Evolutionary conservation across 2,888 invertebrate species (phyloP).

Genomic region (Erannis defoliaria): DNA sequence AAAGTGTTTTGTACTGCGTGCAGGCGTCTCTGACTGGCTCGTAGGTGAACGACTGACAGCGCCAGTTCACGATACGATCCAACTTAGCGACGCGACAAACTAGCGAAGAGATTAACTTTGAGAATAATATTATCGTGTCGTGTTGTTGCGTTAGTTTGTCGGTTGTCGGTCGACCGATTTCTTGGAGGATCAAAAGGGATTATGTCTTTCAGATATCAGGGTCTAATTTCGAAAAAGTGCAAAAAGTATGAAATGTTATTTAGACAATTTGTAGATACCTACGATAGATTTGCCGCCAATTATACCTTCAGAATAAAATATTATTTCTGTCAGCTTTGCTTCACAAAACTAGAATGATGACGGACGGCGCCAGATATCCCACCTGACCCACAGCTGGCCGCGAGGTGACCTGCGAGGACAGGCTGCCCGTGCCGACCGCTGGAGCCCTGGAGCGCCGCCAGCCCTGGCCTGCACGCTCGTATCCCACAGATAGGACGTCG

Average conservation of each 20-base stretch:
- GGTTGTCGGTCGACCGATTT: too few species aligned
- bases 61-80: neutral
- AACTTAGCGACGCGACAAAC: neutral
- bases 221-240: too few species aligned
- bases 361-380: neutral
- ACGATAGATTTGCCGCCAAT: neutral
- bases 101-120: too few species aligned
- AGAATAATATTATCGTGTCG: too few species aligned
- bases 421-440: too few species aligned
- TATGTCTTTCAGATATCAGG: too few species aligned
- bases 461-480: constrained; percentile 32
- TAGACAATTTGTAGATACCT: neutral
- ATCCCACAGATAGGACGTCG: constrained; percentile 44
- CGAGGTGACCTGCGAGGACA: too few species aligned
- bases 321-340: neutral
- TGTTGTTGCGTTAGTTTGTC: neutral
- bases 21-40: neutral
- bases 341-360: neutral
- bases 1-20: constrained; percentile 22
- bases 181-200: too few species aligned
- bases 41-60: neutral
- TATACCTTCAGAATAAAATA: neutral
- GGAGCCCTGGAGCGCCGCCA: constrained; percentile 36
- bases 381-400: too few species aligned
- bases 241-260: neutral